A percentile compares a stretch with the other conserved stretches of the same genome.
phyloP scores from a whole-genome alignment of 1,140 invertebrate genomes.

The Anastrepha ludens region DNA sequence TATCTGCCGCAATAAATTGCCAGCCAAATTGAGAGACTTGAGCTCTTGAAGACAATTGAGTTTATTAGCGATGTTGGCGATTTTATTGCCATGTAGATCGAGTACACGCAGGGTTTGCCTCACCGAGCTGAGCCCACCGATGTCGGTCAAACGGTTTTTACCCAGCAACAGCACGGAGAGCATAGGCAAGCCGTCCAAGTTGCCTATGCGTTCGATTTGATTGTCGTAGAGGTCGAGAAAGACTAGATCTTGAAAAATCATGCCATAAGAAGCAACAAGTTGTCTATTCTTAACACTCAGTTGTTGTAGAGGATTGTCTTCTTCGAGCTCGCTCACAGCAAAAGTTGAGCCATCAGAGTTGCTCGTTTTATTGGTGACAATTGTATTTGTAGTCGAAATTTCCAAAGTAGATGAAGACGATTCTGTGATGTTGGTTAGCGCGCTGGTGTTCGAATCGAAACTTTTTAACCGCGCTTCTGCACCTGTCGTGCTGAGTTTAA shows the following conservation, averaged over 20 bases:
- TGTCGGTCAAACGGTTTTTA: slow-evolving; percentile 85
- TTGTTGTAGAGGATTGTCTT: slow-evolving; percentile 57
- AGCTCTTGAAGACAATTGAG: slow-evolving; percentile 81
- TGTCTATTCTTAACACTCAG: slow-evolving; percentile 71
- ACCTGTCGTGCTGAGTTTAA: background rate
- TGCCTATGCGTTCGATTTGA: slow-evolving; percentile 89
- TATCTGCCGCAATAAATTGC: slow-evolving; percentile 88
- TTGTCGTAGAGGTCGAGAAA: slow-evolving; percentile 96
- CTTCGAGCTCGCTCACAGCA: slow-evolving; percentile 33
- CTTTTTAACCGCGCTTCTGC: slow-evolving; percentile 46
- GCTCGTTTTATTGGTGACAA: background rate
- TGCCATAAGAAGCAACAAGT: slow-evolving; percentile 67
- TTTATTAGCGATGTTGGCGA: slow-evolving; percentile 76
- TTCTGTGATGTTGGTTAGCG: slow-evolving; percentile 25
- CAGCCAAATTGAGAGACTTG: slow-evolving; percentile 93
- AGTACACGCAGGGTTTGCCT: slow-evolving; percentile 78
- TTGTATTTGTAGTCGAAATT: background rate
- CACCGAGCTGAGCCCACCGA: slow-evolving; percentile 66
- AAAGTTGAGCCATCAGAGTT: background rate
- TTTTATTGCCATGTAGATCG: slow-evolving; percentile 93
- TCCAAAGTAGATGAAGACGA: slow-evolving; percentile 2
- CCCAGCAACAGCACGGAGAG: slow-evolving; percentile 90
- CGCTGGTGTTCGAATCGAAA: slow-evolving; percentile 61
- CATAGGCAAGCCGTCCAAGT: slow-evolving; percentile 83
- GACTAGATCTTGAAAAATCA: slow-evolving; percentile 84